Base-by-base conservation (phyloP, 2,113 vertebrate species). In the Myiopsitta monachus region DNA sequence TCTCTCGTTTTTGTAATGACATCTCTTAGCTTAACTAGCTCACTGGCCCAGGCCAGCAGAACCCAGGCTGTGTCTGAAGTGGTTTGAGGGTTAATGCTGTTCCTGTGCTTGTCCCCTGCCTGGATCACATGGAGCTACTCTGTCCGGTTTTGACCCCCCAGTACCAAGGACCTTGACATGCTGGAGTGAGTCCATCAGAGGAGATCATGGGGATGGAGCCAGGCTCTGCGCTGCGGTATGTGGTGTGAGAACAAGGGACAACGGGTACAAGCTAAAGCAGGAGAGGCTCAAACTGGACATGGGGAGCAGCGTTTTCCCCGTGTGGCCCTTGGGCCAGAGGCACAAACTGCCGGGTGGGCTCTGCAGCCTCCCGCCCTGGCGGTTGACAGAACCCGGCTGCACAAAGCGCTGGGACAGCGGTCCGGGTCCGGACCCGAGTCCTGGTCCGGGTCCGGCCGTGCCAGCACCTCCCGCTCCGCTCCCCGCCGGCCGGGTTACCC, bases 111-210 rank as follows among this genome's bases (percentile, higher is more conserved):
- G 7, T 67, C 51, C 2, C 2, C 81, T 3, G 72, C 19, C 0
- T 4, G 57, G 19, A 2, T 28, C 51, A 1, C 55, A 26, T 1
- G 4, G 13, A 14, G 64, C 1, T 1, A 2, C 59, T 0, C 41
- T 2, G 7, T 7, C 47, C 54, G 0, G 13, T 7, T 30, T 27
- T 8, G 24, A 14, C 33, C n/a, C 33, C 26, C 18, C 17, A 0
- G 0, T 1, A 4, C 17, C 17, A 23, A 9, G 5, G 28, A 2
- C 62, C 1, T 4, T 0, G 51, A 7, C 38, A 1, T 7, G 17
- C 38, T 2, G 49, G 39, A 31, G 39, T 7, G 24, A 36, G 3
- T 1, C 21, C 43, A 3, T 57, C 18, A 10, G 43, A 30, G 13
- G 10, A 7, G n/a, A 4, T 3, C 55, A 4, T 0, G 1, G 27